Conservation (phyloP, 2,797 vertebrate genomes). For the Limnodromus scolopaceus region DNA sequence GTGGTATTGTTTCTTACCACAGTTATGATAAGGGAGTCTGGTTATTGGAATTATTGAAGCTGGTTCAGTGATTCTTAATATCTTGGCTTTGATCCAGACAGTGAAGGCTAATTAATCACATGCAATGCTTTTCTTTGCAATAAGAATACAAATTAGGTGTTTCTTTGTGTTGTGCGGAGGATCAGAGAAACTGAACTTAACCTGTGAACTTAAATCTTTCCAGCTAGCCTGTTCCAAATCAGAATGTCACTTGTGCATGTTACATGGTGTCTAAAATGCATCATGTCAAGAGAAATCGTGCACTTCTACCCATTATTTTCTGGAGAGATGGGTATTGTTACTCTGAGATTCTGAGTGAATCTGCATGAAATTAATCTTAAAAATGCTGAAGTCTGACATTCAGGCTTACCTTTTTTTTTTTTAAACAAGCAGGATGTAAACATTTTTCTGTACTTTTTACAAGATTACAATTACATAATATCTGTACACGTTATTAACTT, state of each 20-base stretch:
- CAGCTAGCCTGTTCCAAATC: slow-evolving; percentile 55
- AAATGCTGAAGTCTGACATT: slow-evolving; percentile 64
- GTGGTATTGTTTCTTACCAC: neutral
- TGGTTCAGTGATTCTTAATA: neutral
- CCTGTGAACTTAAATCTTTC: slow-evolving; percentile 43
- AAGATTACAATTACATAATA: slow-evolving; percentile 74
- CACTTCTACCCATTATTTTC: slow-evolving; percentile 50
- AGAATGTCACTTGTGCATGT: slow-evolving; percentile 51
- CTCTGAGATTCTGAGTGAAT: slow-evolving; percentile 65
- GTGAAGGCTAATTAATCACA: slow-evolving; percentile 5
- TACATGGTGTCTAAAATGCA: slow-evolving; percentile 45
- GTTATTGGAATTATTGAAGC: neutral
- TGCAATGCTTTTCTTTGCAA: neutral
- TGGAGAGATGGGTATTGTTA: slow-evolving; percentile 55
- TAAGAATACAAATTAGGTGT: neutral
- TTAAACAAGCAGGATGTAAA: slow-evolving; percentile 79
- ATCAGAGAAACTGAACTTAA: slow-evolving; percentile 52
- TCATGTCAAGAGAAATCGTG: slow-evolving; percentile 29
- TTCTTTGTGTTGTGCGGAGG: neutral
- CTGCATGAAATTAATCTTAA: slow-evolving; percentile 68
- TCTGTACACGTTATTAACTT: slow-evolving; percentile 95
- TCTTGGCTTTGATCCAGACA: neutral
- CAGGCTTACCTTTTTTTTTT: slow-evolving; percentile 49
- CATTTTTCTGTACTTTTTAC: slow-evolving; percentile 80
- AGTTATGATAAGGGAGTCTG: neutral